Evolutionary conservation across 2,113 vertebrate genomes (phyloP).

Genomic region (Polypterus senegalus): DNA sequence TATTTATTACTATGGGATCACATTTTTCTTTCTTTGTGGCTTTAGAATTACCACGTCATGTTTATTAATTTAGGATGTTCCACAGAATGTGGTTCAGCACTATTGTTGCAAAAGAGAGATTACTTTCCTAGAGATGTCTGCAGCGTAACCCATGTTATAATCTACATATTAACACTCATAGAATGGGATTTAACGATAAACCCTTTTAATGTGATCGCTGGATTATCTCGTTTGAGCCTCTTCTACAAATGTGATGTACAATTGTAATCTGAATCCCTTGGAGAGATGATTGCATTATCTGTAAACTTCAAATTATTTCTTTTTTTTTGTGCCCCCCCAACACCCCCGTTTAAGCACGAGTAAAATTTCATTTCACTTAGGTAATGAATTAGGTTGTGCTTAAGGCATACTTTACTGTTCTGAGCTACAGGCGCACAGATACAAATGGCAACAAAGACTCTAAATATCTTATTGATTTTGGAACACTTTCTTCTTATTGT

Average conservation of each 20-base stretch:
- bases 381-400: neutral
- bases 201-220: neutral
- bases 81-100: too few species aligned
- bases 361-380: neutral
- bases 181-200: neutral
- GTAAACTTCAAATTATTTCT: neutral
- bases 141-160: neutral
- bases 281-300: slow-evolving; percentile 2
- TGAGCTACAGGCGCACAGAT: slow-evolving; percentile 35
- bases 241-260: slow-evolving; percentile 8
- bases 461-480: slow-evolving; percentile 43
- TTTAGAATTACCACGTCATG: too few species aligned
- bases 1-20: too few species aligned
- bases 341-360: neutral
- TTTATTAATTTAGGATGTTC: too few species aligned
- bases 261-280: neutral
- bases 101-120: too few species aligned
- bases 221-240: neutral
- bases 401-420: slow-evolving; percentile 12
- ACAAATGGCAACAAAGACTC: slow-evolving; percentile 39
- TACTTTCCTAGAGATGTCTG: too few species aligned
- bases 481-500: slow-evolving; percentile 33
- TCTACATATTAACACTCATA: neutral
- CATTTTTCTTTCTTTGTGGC: too few species aligned
- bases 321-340: neutral